Conservation (phyloP, 2,113 vertebrate species). For the Mionectes macconnelli region DNA sequence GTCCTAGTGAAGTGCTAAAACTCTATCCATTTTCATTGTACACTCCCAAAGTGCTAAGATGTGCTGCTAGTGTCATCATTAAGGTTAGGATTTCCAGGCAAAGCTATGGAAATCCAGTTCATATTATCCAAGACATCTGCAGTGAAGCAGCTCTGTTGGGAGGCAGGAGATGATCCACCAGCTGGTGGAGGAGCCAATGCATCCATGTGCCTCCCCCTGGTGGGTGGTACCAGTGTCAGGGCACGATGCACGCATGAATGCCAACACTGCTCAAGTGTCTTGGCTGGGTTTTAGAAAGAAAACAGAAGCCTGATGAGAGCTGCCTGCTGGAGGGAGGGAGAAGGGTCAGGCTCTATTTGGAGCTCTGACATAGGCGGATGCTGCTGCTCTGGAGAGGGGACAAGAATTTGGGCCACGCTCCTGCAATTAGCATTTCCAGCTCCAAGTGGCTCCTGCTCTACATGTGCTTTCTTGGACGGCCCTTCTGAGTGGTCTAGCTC, state of each 20-base stretch:
- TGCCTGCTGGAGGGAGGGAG: not conserved
- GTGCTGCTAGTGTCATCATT: not conserved
- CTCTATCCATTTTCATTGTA: not conserved
- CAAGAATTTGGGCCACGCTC: constrained; percentile 38
- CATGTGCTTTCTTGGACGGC: constrained; percentile 44
- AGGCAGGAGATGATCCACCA: not conserved
- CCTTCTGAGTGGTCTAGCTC: constrained; percentile 45
- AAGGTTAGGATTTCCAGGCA: not conserved
- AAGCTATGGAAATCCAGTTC: not conserved
- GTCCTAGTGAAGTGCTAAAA: not conserved
- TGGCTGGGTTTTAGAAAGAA: constrained; percentile 31
- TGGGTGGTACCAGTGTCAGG: not conserved
- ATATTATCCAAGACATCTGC: not conserved
- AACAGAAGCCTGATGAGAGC: not conserved
- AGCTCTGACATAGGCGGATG: constrained; percentile 9
- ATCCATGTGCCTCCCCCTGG: not conserved
- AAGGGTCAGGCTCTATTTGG: constrained; percentile 32
- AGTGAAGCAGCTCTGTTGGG: not conserved
- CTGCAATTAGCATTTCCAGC: constrained; percentile 59
- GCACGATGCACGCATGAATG: not conserved
- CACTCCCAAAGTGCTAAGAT: not conserved
- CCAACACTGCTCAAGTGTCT: not conserved
- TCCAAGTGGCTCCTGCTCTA: not conserved
- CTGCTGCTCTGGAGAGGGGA: not conserved
- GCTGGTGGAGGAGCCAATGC: fast-evolving